Evolutionary conservation across 2,113 vertebrate species (phyloP).

Genomic region (Aythya baeri): DNA sequence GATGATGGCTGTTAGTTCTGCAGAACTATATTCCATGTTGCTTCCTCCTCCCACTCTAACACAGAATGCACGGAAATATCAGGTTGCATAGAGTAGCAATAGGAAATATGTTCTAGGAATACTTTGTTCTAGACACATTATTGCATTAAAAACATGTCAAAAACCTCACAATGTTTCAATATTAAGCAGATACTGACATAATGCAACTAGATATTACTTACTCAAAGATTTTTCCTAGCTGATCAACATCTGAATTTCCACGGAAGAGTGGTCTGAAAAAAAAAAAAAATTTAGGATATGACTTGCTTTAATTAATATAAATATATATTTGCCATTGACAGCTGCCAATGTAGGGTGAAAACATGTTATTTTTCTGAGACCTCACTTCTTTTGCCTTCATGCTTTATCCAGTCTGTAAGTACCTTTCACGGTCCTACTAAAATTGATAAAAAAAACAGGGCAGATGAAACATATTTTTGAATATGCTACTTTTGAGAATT

Average conservation of each 20-base stretch:
- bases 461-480: not conserved
- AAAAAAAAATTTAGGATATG: constrained; percentile 11
- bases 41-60: constrained; percentile 39
- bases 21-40: constrained; percentile 29
- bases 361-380: not conserved
- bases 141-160: constrained; percentile 13
- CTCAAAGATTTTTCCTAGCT: constrained; percentile 99
- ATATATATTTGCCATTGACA: not conserved
- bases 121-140: constrained; percentile 9
- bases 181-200: not conserved
- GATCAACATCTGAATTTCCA: constrained; percentile 97
- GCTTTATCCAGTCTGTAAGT: not conserved
- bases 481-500: not conserved
- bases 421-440: not conserved
- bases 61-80: constrained; percentile 57
- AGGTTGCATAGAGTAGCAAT: constrained; percentile 19
- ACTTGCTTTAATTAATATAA: constrained; percentile 2
- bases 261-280: constrained; percentile 91
- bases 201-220: constrained; percentile 80
- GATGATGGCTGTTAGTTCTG: constrained; percentile 8
- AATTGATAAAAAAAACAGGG: not conserved
- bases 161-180: not conserved
- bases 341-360: constrained; percentile 2
- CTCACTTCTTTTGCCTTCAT: not conserved
- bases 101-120: constrained; percentile 34